These are phyloP conservation scores for Trachelus tabidus DNA, from an alignment of 2,888 invertebrate genomes.

Conservation along the genomic window DNA sequence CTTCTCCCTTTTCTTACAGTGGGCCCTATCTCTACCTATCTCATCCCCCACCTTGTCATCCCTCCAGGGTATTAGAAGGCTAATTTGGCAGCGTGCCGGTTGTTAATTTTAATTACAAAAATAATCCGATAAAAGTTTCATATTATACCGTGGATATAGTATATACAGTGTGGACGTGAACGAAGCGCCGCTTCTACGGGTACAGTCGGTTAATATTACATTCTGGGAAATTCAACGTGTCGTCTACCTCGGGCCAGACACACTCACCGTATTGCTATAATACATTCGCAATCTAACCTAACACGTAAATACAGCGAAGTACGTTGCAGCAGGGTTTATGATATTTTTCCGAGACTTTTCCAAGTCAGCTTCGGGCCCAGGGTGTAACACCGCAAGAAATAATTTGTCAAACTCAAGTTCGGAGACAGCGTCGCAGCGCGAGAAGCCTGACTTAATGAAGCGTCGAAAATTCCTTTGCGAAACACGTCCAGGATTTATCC, in stretches of 20 bases:
- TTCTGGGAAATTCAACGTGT: not conserved
- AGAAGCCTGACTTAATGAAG: conserved; percentile 55
- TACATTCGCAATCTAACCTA: not conserved
- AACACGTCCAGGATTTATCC: conserved; percentile 62
- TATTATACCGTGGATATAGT: not conserved
- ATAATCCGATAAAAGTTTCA: conserved; percentile 51
- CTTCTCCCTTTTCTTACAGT: not conserved
- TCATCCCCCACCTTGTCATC: not conserved
- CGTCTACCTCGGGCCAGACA: not conserved
- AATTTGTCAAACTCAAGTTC: conserved; percentile 58
- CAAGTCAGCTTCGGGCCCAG: not conserved
- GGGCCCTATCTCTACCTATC: not conserved
- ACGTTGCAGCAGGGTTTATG: not conserved
- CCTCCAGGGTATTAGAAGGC: conserved; percentile 49
- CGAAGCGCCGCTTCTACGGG: not conserved
- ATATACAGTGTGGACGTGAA: not conserved
- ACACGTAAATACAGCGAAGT: not conserved
- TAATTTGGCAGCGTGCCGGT: conserved; percentile 64
- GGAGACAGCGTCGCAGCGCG: conserved; percentile 9
- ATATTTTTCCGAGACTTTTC: not conserved
- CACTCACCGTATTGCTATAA: not conserved
- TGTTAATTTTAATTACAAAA: conserved; percentile 63
- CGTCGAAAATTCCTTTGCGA: conserved; percentile 60
- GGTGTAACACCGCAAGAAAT: conserved; percentile 29
- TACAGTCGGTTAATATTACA: not conserved